These are phyloP conservation scores for Distichodus sexfasciatus DNA, from an alignment of 2,797 vertebrate species.

Conservation along the genomic window DNA sequence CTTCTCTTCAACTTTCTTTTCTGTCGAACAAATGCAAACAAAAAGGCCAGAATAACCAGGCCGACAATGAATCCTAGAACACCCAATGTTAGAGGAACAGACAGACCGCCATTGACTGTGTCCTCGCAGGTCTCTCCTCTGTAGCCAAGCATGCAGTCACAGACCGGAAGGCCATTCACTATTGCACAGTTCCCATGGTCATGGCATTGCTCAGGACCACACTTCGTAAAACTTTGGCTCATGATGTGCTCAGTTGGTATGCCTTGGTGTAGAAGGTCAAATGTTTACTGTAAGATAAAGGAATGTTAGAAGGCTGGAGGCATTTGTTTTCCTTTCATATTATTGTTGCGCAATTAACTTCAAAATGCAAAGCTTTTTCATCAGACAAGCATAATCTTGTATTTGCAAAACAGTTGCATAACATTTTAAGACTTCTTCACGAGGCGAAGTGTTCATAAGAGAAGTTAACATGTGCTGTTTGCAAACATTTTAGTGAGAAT, in stretches of 20 bases:
- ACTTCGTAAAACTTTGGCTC: conserved; percentile 55
- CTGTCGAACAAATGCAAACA: conserved; percentile 69
- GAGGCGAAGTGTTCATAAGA: too few species aligned
- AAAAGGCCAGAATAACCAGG: conserved; percentile 63
- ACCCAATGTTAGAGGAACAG: conserved; percentile 71
- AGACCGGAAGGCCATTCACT: conserved; percentile 58
- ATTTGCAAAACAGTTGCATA: too few species aligned
- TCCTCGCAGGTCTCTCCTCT: conserved; percentile 72
- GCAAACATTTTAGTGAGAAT: not conserved
- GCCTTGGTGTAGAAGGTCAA: not conserved
- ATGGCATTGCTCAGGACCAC: conserved; percentile 67
- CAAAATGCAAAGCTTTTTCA: not conserved
- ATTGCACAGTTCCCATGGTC: conserved; percentile 68
- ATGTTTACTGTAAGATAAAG: not conserved
- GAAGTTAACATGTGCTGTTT: too few species aligned
- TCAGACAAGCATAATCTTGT: too few species aligned
- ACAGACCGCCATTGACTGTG: conserved; percentile 59
- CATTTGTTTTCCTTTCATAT: not conserved
- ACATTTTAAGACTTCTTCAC: too few species aligned
- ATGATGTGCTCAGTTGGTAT: not conserved
- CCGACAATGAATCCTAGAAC: conserved; percentile 64
- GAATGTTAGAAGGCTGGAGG: not conserved
- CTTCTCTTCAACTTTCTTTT: conserved; percentile 63
- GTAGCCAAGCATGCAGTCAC: conserved; percentile 79
- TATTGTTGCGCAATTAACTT: not conserved